These are phyloP conservation scores for Xestia sexstrigata DNA, from an alignment of 2,888 invertebrate genomes.

Conservation along the genomic window DNA sequence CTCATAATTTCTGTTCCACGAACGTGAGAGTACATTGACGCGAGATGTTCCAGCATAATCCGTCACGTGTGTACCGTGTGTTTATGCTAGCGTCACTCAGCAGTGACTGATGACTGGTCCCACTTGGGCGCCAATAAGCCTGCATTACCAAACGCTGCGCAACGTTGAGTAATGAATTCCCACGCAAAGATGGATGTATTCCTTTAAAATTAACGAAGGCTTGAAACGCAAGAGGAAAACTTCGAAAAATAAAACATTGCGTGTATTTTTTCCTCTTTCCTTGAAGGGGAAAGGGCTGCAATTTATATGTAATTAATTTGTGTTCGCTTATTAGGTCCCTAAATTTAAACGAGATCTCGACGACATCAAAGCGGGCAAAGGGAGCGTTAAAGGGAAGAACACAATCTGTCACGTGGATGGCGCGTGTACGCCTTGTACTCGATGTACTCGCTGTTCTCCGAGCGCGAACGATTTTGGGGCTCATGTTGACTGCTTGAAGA, in stretches of 20 bases:
- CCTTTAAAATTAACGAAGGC: constrained; percentile 32
- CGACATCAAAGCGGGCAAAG: constrained; percentile 51
- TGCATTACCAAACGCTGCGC: constrained; percentile 31
- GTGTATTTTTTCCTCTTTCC: background rate
- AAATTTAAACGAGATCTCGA: constrained; percentile 45
- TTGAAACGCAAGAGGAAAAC: background rate
- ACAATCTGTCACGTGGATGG: constrained; percentile 56
- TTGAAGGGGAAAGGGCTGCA: constrained; percentile 11
- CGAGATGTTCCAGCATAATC: constrained; percentile 38
- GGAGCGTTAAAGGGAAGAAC: constrained; percentile 32
- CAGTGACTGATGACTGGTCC: constrained; percentile 59
- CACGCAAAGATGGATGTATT: constrained; percentile 43
- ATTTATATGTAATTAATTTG: constrained; percentile 56
- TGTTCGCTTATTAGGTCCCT: constrained; percentile 46
- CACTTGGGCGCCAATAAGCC: constrained; percentile 64
- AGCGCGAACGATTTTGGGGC: constrained; percentile 7
- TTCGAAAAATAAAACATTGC: constrained; percentile 21
- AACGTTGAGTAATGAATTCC: constrained; percentile 51
- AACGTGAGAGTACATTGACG: background rate
- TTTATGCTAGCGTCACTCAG: constrained; percentile 45
- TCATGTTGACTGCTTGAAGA: constrained; percentile 23
- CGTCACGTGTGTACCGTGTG: constrained; percentile 45
- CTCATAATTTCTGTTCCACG: constrained; percentile 7
- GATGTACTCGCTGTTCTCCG: background rate
- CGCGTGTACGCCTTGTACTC: constrained; percentile 36